Evolutionary conservation across 2,797 vertebrate species (phyloP).

Genomic region (Acanthiza pusilla): DNA sequence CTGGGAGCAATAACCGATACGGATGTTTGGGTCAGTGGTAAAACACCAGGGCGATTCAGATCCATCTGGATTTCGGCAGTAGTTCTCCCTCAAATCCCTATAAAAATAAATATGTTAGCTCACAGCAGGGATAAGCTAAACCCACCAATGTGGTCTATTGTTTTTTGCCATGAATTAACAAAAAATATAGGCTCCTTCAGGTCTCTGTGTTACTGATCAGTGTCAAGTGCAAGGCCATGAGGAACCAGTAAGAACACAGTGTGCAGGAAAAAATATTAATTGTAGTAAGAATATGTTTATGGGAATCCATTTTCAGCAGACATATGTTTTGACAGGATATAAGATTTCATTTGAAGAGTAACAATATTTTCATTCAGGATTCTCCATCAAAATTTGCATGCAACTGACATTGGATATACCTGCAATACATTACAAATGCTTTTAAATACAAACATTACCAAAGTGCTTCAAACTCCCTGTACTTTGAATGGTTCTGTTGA

Average conservation of each 20-base stretch:
- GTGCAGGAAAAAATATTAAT: not conserved
- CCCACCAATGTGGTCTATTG: not conserved
- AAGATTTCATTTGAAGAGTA: not conserved
- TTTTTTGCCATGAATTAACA: constrained; percentile 10
- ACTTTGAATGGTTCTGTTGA: not conserved
- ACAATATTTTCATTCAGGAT: not conserved
- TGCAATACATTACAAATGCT: constrained; percentile 32
- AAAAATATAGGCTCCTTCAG: not conserved
- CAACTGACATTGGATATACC: not conserved
- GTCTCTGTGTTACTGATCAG: not conserved
- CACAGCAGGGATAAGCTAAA: not conserved
- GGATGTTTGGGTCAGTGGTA: constrained; percentile 90
- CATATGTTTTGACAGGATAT: not conserved
- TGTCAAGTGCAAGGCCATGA: not conserved
- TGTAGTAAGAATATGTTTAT: not conserved
- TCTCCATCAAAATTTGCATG: not conserved
- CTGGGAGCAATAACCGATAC: constrained; percentile 88
- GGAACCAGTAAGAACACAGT: not conserved
- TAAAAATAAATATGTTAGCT: constrained; percentile 61
- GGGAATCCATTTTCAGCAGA: not conserved
- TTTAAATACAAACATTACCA: constrained; percentile 5
- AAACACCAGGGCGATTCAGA: constrained; percentile 97
- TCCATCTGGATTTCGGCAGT: constrained; percentile 96
- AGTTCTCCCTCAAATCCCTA: constrained; percentile 95
- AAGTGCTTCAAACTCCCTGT: not conserved